phyloP scores from a whole-genome alignment of 2,888 invertebrate species.

The Embidobia sp. region DNA sequence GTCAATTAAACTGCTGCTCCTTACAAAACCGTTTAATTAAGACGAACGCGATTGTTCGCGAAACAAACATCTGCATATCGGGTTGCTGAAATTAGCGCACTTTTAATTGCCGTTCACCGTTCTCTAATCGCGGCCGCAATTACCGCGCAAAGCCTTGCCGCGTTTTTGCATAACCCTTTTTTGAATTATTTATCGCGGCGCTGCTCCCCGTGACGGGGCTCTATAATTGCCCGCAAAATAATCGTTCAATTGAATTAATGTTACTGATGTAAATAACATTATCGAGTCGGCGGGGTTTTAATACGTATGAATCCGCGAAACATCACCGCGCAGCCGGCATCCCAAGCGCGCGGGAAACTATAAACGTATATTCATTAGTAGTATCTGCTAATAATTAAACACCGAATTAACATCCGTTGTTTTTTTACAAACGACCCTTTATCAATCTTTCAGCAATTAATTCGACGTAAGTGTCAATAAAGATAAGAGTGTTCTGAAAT shows the following conservation, averaged over 20 bases:
- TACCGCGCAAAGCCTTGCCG: slow-evolving; percentile 9
- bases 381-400: too few relatives aligned
- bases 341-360: too few relatives aligned
- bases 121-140: slow-evolving; percentile 17
- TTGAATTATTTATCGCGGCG: slow-evolving; percentile 6
- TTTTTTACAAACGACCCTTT: too few relatives aligned
- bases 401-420: too few relatives aligned
- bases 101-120: slow-evolving; percentile 24
- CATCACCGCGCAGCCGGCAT: too few relatives aligned
- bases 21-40: slow-evolving; percentile 34
- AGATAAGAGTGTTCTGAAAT: too few relatives aligned
- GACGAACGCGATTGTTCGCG: slow-evolving; percentile 26
- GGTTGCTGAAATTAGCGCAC: slow-evolving; percentile 31
- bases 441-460: too few relatives aligned
- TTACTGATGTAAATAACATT: too few relatives aligned
- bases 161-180: slow-evolving; percentile 3
- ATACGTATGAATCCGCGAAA: too few relatives aligned
- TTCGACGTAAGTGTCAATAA: too few relatives aligned
- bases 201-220: neutral
- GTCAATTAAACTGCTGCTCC: slow-evolving; percentile 28
- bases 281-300: too few relatives aligned
- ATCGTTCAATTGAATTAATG: slow-evolving; percentile 11
- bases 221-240: slow-evolving; percentile 5
- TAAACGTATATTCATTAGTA: too few relatives aligned
- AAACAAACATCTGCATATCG: slow-evolving; percentile 34